These are phyloP conservation scores for Mionectes macconnelli DNA, from an alignment of 2,113 vertebrate species.

Conservation along the genomic window DNA sequence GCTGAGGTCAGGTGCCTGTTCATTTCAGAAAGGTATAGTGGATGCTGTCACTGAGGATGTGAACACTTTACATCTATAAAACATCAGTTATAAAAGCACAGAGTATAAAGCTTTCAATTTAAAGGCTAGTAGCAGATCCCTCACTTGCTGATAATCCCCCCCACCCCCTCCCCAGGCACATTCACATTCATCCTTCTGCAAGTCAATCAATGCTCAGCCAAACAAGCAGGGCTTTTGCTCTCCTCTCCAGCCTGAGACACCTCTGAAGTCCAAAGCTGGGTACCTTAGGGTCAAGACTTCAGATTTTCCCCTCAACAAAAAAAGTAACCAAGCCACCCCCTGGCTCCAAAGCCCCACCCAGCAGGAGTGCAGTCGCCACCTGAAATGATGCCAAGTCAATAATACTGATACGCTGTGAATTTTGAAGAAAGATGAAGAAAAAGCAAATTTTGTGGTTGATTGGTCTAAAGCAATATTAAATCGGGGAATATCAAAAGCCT, in stretches of 20 bases:
- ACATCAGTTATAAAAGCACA: constrained; percentile 57
- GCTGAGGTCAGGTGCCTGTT: constrained; percentile 61
- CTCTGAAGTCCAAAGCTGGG: neutral
- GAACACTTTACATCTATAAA: constrained; percentile 68
- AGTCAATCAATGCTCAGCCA: neutral
- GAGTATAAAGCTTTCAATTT: constrained; percentile 61
- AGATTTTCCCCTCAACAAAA: neutral
- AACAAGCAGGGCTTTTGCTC: neutral
- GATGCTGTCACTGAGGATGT: constrained; percentile 55
- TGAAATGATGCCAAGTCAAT: neutral
- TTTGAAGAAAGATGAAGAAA: neutral
- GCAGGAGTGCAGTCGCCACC: neutral
- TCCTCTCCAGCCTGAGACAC: neutral
- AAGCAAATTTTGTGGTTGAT: neutral
- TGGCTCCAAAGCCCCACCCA: neutral
- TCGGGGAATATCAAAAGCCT: constrained; percentile 12
- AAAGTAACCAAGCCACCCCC: neutral
- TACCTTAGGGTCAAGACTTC: neutral
- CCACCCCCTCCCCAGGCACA: neutral
- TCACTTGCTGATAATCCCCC: neutral
- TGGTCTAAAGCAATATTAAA: neutral
- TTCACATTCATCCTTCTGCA: neutral
- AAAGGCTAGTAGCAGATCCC: constrained; percentile 38
- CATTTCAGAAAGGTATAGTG: constrained; percentile 51
- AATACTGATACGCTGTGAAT: neutral